Conservation (phyloP, 1,140 invertebrate species). For the Zaprionus ghesquierei region DNA sequence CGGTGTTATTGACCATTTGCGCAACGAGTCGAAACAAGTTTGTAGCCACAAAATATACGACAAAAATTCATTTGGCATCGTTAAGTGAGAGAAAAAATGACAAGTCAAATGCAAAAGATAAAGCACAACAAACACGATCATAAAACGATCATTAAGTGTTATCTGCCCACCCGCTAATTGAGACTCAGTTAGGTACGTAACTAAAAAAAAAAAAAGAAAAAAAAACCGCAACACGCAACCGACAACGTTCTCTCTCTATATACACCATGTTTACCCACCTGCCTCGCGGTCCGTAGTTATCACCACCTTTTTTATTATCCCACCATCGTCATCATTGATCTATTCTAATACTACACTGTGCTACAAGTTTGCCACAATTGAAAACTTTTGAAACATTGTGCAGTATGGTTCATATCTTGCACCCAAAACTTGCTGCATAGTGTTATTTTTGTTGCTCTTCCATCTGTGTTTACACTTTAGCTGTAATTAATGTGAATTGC, state of each 20-base stretch:
- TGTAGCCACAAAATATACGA: neutral
- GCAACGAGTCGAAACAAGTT: neutral
- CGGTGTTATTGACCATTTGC: neutral
- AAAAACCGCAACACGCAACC: neutral
- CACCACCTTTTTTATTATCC: neutral
- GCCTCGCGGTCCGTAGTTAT: neutral
- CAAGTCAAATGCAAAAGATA: conserved; percentile 5
- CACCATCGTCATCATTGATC: conserved; percentile 1
- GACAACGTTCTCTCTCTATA: neutral
- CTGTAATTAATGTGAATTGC: conserved; percentile 39
- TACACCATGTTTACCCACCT: neutral
- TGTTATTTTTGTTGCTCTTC: conserved; percentile 13
- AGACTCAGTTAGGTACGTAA: conserved; percentile 30
- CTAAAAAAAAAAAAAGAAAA: too few relatives aligned
- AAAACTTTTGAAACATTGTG: neutral
- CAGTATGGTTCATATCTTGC: neutral
- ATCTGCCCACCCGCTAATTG: conserved; percentile 38
- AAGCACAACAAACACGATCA: conserved; percentile 4
- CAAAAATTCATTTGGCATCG: conserved; percentile 4
- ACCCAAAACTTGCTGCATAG: neutral
- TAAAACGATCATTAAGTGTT: conserved; percentile 26
- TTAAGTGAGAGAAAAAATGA: neutral
- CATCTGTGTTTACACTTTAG: conserved; percentile 27
- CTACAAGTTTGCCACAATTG: neutral
- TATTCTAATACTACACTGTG: neutral